Conservation (phyloP, 2,888 invertebrate species). For the Halictus ligatus region DNA sequence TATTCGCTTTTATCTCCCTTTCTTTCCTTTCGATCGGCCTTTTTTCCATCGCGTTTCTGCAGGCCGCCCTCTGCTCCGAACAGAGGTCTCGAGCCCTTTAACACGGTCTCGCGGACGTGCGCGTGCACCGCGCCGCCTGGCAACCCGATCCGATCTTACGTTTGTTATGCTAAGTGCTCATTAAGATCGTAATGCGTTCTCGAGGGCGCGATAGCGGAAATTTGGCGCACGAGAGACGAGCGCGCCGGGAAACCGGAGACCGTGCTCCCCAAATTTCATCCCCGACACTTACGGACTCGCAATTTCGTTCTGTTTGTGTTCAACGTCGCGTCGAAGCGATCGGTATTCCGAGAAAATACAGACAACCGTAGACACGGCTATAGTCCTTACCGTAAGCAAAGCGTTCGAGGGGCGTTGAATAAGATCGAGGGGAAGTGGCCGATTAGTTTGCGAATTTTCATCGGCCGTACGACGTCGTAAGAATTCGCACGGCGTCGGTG, state of each 20-base stretch:
- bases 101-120: neutral
- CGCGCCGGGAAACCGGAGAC: neutral
- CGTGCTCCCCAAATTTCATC: neutral
- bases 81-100: constrained; percentile 8
- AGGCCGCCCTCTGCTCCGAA: neutral
- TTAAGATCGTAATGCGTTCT: constrained; percentile 82
- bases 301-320: neutral
- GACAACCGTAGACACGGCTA: neutral
- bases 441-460: neutral
- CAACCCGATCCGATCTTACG: constrained; percentile 80
- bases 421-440: neutral
- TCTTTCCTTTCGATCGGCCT: neutral
- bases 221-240: constrained; percentile 65
- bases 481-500: neutral
- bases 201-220: constrained; percentile 71
- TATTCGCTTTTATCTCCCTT: constrained; percentile 8
- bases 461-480: neutral
- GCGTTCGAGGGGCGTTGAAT: neutral
- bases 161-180: constrained; percentile 83
- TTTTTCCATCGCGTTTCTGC: constrained; percentile 15
- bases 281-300: neutral
- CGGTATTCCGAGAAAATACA: neutral
- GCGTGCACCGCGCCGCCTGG: constrained; percentile 65
- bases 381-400: neutral
- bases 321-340: too few relatives aligned